A percentile compares a stretch with the other conserved stretches of the same genome.
Evolutionary conservation across 2,797 vertebrate genomes (phyloP).

Genomic region (Pantherophis alleghaniensis): DNA sequence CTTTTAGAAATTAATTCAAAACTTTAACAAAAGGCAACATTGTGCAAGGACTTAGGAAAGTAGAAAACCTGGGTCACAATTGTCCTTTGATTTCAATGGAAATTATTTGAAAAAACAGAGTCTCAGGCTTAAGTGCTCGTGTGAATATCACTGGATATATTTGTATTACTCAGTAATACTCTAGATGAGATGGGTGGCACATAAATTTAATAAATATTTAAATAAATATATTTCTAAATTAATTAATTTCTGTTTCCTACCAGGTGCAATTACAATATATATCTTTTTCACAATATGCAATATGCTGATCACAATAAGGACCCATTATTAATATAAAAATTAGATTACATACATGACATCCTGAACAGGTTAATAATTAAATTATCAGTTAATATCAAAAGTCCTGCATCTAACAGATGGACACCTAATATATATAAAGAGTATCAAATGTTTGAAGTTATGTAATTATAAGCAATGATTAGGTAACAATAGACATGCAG

Average conservation of each 20-base stretch:
- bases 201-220: neutral
- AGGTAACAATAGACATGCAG: neutral
- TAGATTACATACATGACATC: neutral
- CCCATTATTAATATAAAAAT: neutral
- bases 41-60: slow-evolving; percentile 10
- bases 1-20: slow-evolving; percentile 13
- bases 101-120: neutral
- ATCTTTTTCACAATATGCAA: neutral
- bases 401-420: neutral
- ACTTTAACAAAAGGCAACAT: neutral
- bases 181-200: neutral
- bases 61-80: slow-evolving; percentile 19
- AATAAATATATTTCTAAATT: neutral
- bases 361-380: neutral
- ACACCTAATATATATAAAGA: neutral
- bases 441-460: neutral
- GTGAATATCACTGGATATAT: neutral
- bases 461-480: neutral
- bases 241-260: neutral
- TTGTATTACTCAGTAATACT: neutral
- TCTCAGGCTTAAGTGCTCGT: neutral
- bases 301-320: neutral
- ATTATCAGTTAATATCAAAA: neutral
- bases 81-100: neutral
- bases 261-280: neutral